phyloP scores from a whole-genome alignment of 2,888 invertebrate species.

The Parapristionchus giblindavisi region DNA sequence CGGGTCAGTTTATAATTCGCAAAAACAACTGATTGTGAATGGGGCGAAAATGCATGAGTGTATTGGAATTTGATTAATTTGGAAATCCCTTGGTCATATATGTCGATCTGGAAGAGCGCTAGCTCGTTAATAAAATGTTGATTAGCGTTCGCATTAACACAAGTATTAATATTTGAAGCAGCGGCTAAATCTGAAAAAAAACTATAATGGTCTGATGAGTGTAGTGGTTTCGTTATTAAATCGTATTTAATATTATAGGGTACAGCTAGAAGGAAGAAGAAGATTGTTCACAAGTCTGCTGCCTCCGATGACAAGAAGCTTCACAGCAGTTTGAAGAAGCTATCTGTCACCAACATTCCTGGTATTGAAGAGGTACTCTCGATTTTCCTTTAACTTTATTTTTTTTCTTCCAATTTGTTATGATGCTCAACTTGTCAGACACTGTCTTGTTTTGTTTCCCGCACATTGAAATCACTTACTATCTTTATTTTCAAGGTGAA shows the following conservation, averaged over 20 bases:
- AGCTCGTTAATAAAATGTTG: too few species aligned
- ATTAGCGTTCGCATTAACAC: too few species aligned
- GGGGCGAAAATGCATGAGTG: too few species aligned
- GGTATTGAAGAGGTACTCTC: conserved; percentile 91
- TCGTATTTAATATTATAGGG: conserved; percentile 75
- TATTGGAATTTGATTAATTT: too few species aligned
- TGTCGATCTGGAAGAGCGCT: too few species aligned
- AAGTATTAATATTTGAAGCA: too few species aligned
- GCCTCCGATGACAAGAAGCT: conserved; percentile 99
- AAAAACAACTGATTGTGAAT: too few species aligned
- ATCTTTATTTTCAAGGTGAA: conserved; percentile 75
- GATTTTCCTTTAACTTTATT: not conserved
- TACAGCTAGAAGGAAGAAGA: conserved; percentile 99
- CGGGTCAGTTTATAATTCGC: too few species aligned
- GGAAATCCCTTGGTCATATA: too few species aligned
- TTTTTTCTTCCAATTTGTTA: not conserved
- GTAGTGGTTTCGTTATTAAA: not conserved
- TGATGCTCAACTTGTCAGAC: not conserved
- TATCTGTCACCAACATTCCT: conserved; percentile 97
- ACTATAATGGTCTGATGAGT: not conserved
- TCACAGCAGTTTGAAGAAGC: conserved; percentile 94
- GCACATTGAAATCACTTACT: not conserved
- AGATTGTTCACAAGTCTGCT: conserved; percentile 98
- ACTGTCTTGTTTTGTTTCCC: not conserved
- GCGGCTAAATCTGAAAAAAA: too few species aligned